phyloP scores from a whole-genome alignment of 30 jellyfish, hydroid and myxozoan species.

The Catostylus mosaicus region DNA sequence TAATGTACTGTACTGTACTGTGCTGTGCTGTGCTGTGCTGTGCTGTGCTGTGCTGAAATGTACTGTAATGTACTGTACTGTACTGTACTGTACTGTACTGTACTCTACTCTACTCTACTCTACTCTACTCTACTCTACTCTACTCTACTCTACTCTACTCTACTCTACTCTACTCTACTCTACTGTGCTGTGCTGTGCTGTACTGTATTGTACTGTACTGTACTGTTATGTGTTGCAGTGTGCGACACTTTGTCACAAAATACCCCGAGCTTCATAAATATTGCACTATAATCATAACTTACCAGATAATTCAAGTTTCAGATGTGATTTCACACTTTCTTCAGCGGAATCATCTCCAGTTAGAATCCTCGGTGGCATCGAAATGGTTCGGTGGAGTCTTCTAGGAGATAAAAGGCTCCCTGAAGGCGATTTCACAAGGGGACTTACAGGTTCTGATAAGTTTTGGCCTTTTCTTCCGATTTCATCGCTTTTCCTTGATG shows the following conservation, averaged over 20 bases:
- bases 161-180: neutral
- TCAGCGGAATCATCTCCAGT: slow-evolving; percentile 49
- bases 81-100: neutral
- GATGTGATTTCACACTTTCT: slow-evolving; percentile 11
- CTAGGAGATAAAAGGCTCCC: slow-evolving; percentile 46
- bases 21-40: neutral
- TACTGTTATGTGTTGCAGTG: neutral
- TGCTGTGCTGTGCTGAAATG: neutral
- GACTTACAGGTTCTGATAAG: slow-evolving; percentile 83
- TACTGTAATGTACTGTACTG: neutral
- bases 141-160: neutral
- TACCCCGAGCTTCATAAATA: neutral
- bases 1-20: neutral
- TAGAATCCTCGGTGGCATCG: slow-evolving; percentile 93
- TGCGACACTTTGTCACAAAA: too few relatives aligned
- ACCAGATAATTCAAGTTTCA: slow-evolving; percentile 77
- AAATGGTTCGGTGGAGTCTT: slow-evolving; percentile 79
- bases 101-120: neutral
- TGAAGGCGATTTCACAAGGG: slow-evolving; percentile 66
- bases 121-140: neutral
- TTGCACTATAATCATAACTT: slow-evolving; percentile 28
- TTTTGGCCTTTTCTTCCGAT: slow-evolving; percentile 15
- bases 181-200: neutral
- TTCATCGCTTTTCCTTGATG: slow-evolving; percentile 49
- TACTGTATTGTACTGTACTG: neutral